Base-by-base conservation (phyloP, 2,113 vertebrate genomes). In the Pyrgilauda ruficollis region DNA sequence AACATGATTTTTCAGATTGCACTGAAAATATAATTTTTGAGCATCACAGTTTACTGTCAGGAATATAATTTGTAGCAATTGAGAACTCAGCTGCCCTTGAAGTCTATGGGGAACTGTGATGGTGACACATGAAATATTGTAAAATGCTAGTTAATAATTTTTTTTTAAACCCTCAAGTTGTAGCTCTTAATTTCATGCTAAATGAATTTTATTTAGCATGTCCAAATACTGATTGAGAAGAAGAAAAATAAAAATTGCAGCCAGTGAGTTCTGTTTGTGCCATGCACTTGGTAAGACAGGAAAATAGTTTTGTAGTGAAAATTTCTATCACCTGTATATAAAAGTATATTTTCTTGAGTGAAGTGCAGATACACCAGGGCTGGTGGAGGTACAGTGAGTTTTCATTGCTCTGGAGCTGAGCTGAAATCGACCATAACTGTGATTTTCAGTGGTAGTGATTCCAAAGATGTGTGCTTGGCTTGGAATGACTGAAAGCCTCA, bases 241-340 rank as follows among this genome's bases (percentile, higher is more conserved):
- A 72, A 73, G 18, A 63, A 75, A 78, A 66, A 35, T 26, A 5
- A 37, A 53, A 76, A 15, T 53, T 61, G 27, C 30, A 69, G 17
- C 52, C 28, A 46, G 20, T 50, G 47, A 50, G 33, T 35, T 78
- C 37, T 56, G 28, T 46, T 56, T 70, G n/a, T 86, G 47, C 37
- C 14, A 7, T 33, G 15, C 0, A 8, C 22, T 35, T 9, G 1
- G 39, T 63, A 20, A n/a, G 47, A 31, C 0, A 0, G 19, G 16
- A 7, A 17, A 46, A 19, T 7, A 50, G 18, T 39, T 94, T 81
- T 20, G 4, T 5, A 74, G 24, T 52, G 55, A 11, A 46, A 46
- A 33, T 49, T 79, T 37, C 9, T 58, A 28, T 31, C 49, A 10
- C 1, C 3, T 41, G 9, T 35, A 1, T 43, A 9, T 44, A 27